Evolutionary conservation across 2,888 invertebrate species (phyloP).

Genomic region (Pollenia amentaria): DNA sequence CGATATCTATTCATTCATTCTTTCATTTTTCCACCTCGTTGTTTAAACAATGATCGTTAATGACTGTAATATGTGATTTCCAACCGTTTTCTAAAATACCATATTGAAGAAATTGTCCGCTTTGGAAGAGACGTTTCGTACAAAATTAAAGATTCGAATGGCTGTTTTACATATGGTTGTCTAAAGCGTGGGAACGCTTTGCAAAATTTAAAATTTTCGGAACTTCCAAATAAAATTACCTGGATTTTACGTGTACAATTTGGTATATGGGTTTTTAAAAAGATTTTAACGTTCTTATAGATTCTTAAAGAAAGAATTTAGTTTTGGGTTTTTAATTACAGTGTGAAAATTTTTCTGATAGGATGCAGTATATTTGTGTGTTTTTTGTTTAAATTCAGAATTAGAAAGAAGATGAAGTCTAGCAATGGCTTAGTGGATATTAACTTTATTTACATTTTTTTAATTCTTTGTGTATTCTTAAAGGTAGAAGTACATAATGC

Average conservation of each 20-base stretch:
- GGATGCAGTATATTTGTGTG: background rate
- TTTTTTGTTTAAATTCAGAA: too few relatives aligned
- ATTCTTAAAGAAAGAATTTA: background rate
- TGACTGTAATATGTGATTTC: slow-evolving; percentile 74
- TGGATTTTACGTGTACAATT: slow-evolving; percentile 46
- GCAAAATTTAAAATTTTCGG: slow-evolving; percentile 41
- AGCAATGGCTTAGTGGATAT: too few relatives aligned
- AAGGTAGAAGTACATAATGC: too few relatives aligned
- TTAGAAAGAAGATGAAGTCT: too few relatives aligned
- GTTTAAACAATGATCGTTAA: slow-evolving; percentile 73
- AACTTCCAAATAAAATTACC: slow-evolving; percentile 60
- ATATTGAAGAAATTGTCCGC: slow-evolving; percentile 15
- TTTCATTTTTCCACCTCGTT: slow-evolving; percentile 21
- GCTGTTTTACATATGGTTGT: slow-evolving; percentile 63
- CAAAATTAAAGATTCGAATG: slow-evolving; percentile 11
- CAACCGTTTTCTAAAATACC: slow-evolving; percentile 54
- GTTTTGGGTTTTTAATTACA: background rate
- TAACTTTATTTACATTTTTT: too few relatives aligned
- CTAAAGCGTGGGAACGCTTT: slow-evolving; percentile 66
- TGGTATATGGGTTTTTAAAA: slow-evolving; percentile 8
- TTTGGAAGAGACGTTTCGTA: background rate
- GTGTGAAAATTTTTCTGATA: slow-evolving; percentile 31
- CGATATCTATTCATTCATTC: slow-evolving; percentile 54
- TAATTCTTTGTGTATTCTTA: too few relatives aligned
- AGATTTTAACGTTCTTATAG: slow-evolving; percentile 33